Evolutionary conservation across 2,888 invertebrate species (phyloP).

Genomic region (Euphydryas editha): DNA sequence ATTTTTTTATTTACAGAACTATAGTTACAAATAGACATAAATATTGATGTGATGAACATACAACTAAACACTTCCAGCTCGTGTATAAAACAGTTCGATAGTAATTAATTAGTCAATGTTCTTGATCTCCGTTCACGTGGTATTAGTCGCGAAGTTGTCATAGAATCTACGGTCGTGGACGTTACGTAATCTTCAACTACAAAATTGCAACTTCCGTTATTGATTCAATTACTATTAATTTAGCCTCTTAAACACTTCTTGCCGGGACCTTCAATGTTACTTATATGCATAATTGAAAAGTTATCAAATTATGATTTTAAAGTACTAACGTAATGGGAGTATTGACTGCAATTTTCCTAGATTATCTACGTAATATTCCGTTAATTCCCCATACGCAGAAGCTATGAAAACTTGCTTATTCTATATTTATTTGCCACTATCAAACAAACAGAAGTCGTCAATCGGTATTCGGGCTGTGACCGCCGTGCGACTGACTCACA

Average conservation of each 20-base stretch:
- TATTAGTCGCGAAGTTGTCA: not conserved
- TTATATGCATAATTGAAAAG: not conserved
- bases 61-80: too few relatives aligned
- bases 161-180: slow-evolving; percentile 3
- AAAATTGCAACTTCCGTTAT: slow-evolving; percentile 43
- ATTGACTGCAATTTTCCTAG: slow-evolving; percentile 5
- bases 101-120: not conserved
- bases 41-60: too few relatives aligned
- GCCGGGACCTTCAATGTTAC: slow-evolving; percentile 45
- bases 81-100: too few relatives aligned
- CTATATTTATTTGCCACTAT: slow-evolving; percentile 14
- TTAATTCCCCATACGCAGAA: slow-evolving; percentile 10
- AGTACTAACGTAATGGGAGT: not conserved
- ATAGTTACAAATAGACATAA: too few relatives aligned
- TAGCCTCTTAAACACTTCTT: slow-evolving; percentile 34
- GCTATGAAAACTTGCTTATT: not conserved
- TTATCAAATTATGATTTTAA: not conserved
- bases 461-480: slow-evolving; percentile 49
- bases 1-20: too few relatives aligned
- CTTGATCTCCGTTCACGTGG: not conserved
- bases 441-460: slow-evolving; percentile 25
- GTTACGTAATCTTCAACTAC: slow-evolving; percentile 41
- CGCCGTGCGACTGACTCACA: slow-evolving; percentile 70
- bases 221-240: slow-evolving; percentile 47
- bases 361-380: not conserved